Evolutionary conservation across 2,113 vertebrate species (phyloP), one percentile per base, ranked within the genome.

Genomic region (Otocyon megalotis): DNA sequence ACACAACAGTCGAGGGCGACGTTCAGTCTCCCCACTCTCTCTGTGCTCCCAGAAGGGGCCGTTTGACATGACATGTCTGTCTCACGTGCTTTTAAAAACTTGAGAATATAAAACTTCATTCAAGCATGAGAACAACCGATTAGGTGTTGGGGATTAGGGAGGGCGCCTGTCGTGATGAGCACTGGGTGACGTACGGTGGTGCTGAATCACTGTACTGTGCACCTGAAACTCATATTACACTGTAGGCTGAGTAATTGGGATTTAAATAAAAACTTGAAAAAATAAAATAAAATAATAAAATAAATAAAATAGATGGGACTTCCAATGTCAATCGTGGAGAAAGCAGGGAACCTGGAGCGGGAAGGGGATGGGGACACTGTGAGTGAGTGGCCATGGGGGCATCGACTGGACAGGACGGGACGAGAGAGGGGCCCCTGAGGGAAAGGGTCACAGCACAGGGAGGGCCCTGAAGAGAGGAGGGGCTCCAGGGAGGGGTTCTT

Each of bases 1-100:
- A 0, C 1, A 7, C 2, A 1, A 4, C 28, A 8, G 19, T 10
- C 35, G 24, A n/a, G 37, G 3, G 3, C 6, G 0, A 0, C 2
- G 1, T 28, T 7, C 35, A 4, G 35, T 1, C 0, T 10, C 20
- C 50, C 13, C 8, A 0, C 22, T 8, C 30, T 11, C 16, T 37
- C 43, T 4, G 28, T 3, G 26, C 19, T n/a, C 26, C 69, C 19
- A 53, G n/a, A 28, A 8, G 65, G 63, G 13, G n/a, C 17, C 4
- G 11, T 9, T 1, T 16, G 35, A 54, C 19, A 13, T 1, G 35
- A 54, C 19, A 13, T 1, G 2, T 54, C 48, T 19, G 8, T n/a
- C 35, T 67, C n/a, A 1, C 11, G 43, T 58, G 35, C 16, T 48
- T 43, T 67, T 22, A 30, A 4, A 90, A 30, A 16, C 2, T 0